Conservation (phyloP, 2,797 vertebrate species). For the Cottoperca gobio region DNA sequence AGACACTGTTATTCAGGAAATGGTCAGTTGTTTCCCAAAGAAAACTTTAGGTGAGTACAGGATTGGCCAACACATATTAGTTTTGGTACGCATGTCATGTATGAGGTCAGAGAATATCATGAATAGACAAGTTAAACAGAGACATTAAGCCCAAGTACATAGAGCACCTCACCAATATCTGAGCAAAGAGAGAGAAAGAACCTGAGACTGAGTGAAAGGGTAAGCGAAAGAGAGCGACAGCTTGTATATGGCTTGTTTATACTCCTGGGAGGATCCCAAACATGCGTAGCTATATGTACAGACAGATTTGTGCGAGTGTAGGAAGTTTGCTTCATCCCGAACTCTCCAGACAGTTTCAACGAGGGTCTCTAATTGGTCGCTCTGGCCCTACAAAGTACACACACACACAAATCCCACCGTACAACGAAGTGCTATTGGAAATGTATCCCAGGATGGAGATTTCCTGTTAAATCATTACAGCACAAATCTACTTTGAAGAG, state of each 20-base stretch:
- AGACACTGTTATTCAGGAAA: slow-evolving; percentile 10
- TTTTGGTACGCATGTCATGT: not conserved
- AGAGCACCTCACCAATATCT: not conserved
- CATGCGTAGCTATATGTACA: not conserved
- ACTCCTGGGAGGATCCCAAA: slow-evolving; percentile 1
- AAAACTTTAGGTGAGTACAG: not conserved
- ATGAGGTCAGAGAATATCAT: not conserved
- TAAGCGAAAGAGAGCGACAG: too few relatives aligned
- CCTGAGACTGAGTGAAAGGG: too few relatives aligned
- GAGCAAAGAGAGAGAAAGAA: not conserved
- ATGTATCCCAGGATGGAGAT: slow-evolving; percentile 48
- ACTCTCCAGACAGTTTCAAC: slow-evolving; percentile 18
- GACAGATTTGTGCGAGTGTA: not conserved
- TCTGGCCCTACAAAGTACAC: slow-evolving; percentile 10
- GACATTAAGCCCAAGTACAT: not conserved
- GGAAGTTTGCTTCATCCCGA: slow-evolving; percentile 11
- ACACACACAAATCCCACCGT: not conserved
- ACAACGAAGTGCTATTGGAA: not conserved
- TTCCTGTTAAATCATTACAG: slow-evolving; percentile 18
- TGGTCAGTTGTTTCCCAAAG: not conserved
- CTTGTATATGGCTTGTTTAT: slow-evolving; percentile 7
- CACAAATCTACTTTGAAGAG: slow-evolving; percentile 22
- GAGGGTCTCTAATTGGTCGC: slow-evolving; percentile 41
- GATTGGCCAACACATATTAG: not conserved
- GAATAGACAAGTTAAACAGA: not conserved